These are phyloP conservation scores for Dreissena rostriformis DNA, from an alignment of 1,140 invertebrate genomes.

Conservation along the genomic window DNA sequence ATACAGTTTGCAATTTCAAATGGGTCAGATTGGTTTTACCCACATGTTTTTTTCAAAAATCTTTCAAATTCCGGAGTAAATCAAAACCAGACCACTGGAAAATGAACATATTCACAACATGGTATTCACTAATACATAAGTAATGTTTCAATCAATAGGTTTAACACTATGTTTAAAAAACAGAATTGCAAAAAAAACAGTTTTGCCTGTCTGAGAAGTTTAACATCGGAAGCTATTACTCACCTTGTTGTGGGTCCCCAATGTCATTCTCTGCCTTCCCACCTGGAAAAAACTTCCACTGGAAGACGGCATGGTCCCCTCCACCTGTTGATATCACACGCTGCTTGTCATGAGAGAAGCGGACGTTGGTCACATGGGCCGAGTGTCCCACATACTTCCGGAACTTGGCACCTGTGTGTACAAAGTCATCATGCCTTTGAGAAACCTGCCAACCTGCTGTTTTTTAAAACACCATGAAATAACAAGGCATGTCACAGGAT, in stretches of 20 bases:
- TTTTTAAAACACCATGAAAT: background rate
- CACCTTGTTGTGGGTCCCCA: conserved; percentile 73
- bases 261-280: conserved; percentile 65
- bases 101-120: too few relatives aligned
- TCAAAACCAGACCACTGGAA: too few relatives aligned
- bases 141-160: too few relatives aligned
- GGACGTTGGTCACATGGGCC: conserved; percentile 81
- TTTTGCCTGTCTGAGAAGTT: too few relatives aligned
- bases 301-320: conserved; percentile 81
- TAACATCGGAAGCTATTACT: background rate
- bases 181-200: too few relatives aligned
- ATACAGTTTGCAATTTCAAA: too few relatives aligned
- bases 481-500: too few relatives aligned
- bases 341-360: conserved; percentile 78
- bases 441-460: background rate
- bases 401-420: conserved; percentile 79
- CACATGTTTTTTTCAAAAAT: too few relatives aligned
- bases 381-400: conserved; percentile 81
- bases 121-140: too few relatives aligned
- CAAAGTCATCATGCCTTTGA: background rate
- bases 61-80: too few relatives aligned
- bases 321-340: conserved; percentile 80
- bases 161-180: too few relatives aligned
- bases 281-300: conserved; percentile 78
- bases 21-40: too few relatives aligned